A percentile compares a stretch with the other conserved stretches of the same genome.
Conservation (phyloP, 2,888 invertebrate species). For the Leptura quadrifasciata region DNA sequence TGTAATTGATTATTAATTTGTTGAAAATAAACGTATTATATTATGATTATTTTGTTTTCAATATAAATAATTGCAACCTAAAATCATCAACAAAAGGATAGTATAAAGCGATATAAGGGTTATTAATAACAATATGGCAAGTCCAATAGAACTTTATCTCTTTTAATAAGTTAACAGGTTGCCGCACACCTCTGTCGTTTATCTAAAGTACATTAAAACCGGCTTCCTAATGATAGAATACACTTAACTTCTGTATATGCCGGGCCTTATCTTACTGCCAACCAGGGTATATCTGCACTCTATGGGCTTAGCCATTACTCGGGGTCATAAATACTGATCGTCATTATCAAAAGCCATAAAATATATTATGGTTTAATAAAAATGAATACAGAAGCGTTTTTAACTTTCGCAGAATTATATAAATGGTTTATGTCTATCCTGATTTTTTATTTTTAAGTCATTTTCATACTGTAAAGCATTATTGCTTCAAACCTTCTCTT, state of each 20-base stretch:
- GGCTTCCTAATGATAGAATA: slow-evolving; percentile 67
- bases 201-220: slow-evolving; percentile 58
- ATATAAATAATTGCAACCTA: too few relatives aligned
- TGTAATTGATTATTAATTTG: too few relatives aligned
- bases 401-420: not conserved
- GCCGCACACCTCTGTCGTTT: slow-evolving; percentile 55
- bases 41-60: too few relatives aligned
- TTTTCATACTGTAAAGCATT: too few relatives aligned
- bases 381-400: not conserved
- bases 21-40: too few relatives aligned
- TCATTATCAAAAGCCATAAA: slow-evolving; percentile 5
- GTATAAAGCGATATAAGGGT: not conserved
- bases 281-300: slow-evolving; percentile 38
- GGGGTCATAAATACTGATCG: slow-evolving; percentile 31
- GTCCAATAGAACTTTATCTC: slow-evolving; percentile 52
- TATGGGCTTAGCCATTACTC: slow-evolving; percentile 45
- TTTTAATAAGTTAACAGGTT: slow-evolving; percentile 63
- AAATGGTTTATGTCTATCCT: too few relatives aligned
- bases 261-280: slow-evolving; percentile 36
- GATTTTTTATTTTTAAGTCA: too few relatives aligned
- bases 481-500: too few relatives aligned
- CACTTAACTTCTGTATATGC: slow-evolving; percentile 64
- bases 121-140: slow-evolving; percentile 45
- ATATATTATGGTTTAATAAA: slow-evolving; percentile 3
- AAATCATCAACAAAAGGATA: not conserved